A percentile compares a stretch with the other conserved stretches of the same genome.
phyloP scores from a whole-genome alignment of 2,888 invertebrate species.

The Noctuana brunneofusca region DNA sequence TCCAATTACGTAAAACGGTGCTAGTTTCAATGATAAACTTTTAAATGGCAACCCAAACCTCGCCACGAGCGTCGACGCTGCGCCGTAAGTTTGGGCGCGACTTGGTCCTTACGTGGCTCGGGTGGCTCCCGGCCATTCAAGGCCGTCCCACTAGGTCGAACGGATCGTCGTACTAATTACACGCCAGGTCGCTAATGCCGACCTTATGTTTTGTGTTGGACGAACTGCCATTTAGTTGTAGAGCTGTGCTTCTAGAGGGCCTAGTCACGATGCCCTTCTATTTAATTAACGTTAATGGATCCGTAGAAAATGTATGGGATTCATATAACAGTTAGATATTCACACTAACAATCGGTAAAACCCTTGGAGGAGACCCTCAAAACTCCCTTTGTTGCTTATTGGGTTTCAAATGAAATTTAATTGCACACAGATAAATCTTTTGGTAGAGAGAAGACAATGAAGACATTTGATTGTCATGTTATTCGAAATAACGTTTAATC shows the following conservation, averaged over 20 bases:
- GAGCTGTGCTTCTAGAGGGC: not conserved
- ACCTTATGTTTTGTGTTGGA: not conserved
- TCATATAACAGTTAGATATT: too few species aligned
- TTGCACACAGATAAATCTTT: too few species aligned
- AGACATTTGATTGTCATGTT: too few species aligned
- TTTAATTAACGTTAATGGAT: too few species aligned
- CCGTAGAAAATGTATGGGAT: too few species aligned
- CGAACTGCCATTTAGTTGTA: conserved; percentile 4
- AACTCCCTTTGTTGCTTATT: too few species aligned
- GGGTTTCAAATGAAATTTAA: too few species aligned
- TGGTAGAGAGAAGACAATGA: too few species aligned
- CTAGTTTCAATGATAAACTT: conserved; percentile 1
- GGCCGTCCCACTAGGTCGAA: conserved; percentile 5
- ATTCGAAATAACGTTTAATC: too few species aligned
- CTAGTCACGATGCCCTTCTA: too few species aligned
- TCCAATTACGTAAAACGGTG: not conserved
- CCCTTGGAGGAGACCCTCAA: too few species aligned
- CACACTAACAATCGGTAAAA: too few species aligned
- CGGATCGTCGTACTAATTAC: conserved; percentile 3
- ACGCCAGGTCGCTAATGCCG: not conserved
- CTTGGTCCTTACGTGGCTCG: not conserved
- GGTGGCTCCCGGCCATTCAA: conserved; percentile 1
- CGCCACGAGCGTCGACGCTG: not conserved
- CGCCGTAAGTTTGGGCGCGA: not conserved
- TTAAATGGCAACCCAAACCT: not conserved